Conservation (phyloP, 2,797 vertebrate species). For the Valencia hispanica region DNA sequence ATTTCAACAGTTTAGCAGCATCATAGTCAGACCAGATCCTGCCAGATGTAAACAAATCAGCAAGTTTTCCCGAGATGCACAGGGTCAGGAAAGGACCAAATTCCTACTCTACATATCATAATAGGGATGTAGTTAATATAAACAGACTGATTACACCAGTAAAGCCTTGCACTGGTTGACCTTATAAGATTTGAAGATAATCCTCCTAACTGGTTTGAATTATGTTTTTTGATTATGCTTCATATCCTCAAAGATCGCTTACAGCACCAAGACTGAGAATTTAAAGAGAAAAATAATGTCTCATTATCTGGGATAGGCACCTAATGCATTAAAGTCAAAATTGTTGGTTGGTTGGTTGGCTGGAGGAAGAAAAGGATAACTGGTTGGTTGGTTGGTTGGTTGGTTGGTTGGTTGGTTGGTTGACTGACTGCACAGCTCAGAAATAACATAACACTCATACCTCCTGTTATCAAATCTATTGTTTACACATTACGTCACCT, state of each 20-base stretch:
- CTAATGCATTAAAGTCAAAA: not conserved
- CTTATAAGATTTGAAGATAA: constrained; percentile 6
- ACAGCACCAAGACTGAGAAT: not conserved
- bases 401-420: too few species aligned
- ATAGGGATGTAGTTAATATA: not conserved
- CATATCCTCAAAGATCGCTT: not conserved
- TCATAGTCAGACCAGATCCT: not conserved
- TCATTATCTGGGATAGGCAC: not conserved
- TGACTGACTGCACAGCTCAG: not conserved
- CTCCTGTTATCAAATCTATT: not conserved
- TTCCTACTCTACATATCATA: not conserved
- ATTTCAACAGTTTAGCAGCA: not conserved
- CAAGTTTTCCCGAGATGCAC: not conserved
- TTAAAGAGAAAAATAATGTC: not conserved
- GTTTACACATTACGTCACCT: constrained; percentile 29
- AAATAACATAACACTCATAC: not conserved
- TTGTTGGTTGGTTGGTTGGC: too few species aligned
- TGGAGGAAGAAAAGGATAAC: too few species aligned
- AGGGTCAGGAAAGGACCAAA: not conserved
- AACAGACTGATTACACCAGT: constrained; percentile 7
- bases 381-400: too few species aligned
- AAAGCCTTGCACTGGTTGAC: constrained; percentile 12
- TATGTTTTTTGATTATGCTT: constrained; percentile 10
- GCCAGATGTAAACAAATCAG: too few species aligned
- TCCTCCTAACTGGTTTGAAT: constrained; percentile 8